Conservation (phyloP, 2,888 invertebrate species). For the Pharmacophagus antenor region DNA sequence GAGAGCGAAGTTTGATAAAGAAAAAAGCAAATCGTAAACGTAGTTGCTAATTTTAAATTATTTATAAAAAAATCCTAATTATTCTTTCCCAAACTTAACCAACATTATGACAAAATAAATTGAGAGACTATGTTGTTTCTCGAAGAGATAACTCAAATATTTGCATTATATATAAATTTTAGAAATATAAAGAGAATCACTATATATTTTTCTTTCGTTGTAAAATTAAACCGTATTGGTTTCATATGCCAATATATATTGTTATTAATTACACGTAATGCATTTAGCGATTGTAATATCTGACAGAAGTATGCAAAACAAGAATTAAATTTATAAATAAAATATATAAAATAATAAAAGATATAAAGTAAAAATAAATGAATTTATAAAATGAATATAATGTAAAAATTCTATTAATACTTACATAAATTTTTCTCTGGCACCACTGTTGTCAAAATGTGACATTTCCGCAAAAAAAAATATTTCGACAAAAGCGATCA, state of each 20-base stretch:
- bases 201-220: no score
- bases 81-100: conserved; percentile 20
- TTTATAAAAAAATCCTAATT: conserved; percentile 1
- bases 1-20: conserved; percentile 5
- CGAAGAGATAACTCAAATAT: no score
- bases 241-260: no score
- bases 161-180: no score
- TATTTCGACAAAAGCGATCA: conserved; percentile 68
- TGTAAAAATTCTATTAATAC: conserved; percentile 41
- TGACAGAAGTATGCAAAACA: no score
- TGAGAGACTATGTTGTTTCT: no score
- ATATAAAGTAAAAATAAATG: neutral
- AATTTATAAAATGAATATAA: neutral
- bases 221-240: no score
- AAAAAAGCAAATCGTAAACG: conserved; percentile 9
- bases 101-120: no score
- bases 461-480: conserved; percentile 14
- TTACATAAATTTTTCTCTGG: conserved; percentile 45
- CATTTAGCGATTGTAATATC: no score
- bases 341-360: conserved; percentile 3
- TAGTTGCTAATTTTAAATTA: neutral
- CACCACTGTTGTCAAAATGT: conserved; percentile 61
- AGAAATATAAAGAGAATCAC: no score
- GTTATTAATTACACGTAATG: no score
- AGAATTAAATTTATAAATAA: neutral